Evolutionary conservation across 2,113 vertebrate genomes (phyloP).

Genomic region (Lamprotornis superbus): DNA sequence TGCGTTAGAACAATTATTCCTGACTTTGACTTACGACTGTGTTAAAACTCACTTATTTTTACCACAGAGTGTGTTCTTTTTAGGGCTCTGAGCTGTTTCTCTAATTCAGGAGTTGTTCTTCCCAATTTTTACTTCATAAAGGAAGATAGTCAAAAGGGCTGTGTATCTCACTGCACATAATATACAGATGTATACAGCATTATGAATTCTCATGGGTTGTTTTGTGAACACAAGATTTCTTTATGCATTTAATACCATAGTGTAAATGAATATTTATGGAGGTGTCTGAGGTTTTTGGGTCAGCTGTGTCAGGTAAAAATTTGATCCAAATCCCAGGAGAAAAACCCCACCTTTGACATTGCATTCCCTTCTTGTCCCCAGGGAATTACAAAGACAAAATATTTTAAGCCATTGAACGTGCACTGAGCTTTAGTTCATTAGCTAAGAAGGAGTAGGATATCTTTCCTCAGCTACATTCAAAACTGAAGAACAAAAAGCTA

Average conservation of each 20-base stretch:
- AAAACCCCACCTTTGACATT: neutral
- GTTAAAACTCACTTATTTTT: neutral
- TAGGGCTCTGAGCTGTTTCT: neutral
- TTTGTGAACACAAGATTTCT: neutral
- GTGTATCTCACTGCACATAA: neutral
- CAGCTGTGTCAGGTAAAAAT: neutral
- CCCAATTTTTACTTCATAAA: neutral
- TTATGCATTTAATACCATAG: neutral
- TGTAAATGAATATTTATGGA: neutral
- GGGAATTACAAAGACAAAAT: neutral
- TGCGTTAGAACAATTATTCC: neutral
- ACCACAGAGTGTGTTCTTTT: neutral
- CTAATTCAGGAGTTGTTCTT: neutral
- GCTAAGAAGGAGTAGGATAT: neutral
- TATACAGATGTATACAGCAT: neutral
- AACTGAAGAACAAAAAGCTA: conserved; percentile 53
- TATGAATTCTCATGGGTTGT: neutral
- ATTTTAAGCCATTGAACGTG: neutral
- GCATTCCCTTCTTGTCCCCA: neutral
- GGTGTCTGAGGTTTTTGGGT: neutral
- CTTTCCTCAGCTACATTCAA: conserved; percentile 8
- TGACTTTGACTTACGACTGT: neutral
- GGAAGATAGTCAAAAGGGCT: neutral
- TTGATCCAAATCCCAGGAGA: neutral
- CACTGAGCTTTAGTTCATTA: neutral